Base-by-base conservation (phyloP, 2,888 invertebrate genomes). In the Dryobotodes eremita region DNA sequence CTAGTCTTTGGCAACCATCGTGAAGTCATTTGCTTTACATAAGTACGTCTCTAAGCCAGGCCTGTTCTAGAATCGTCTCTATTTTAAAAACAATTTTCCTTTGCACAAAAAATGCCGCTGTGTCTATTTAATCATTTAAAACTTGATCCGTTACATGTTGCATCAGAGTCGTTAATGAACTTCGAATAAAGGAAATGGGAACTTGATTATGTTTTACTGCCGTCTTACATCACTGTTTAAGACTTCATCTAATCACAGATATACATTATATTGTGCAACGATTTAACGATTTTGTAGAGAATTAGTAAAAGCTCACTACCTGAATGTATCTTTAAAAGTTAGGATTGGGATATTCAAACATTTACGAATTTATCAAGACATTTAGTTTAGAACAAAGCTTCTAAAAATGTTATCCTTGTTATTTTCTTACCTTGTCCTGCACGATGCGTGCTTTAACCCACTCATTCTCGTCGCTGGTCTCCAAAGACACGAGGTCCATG, bases 401-500 rank as follows among this genome's bases (percentile, higher is more conserved):
- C 11, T 5, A n/a, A 42, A 1, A 20, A 62, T 4, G 8, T 13
- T 26, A 42, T 46, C 6, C 0, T 11, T n/a, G 8, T 17, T 17
- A 57, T 66, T 46, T 31, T 26, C 95, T 96, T 97, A 98, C 98
- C 97, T 98, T 98, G 91, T 98, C 98, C 89, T 98, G 97, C 4
- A 98, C 98, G 87, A 99, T 97, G 87, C 98, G 97, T 81, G 98
- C 97, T 94, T 99, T 98, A 92, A 99, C 97, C 98, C 98, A 98
- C 94, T 98, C 98, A 92, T 99, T 99, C 94, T 99, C 98, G 76
- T 98, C 98, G 87, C 98, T 98, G 75, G 98, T 98, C 95, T 99
- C 99, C 90, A 99, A 94, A 5, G 98, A 98, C 68, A 99, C 98
- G 71, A 98, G 97, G 94, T 99, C 99, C 99, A 99, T 99, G 95